Percentiles rank a stretch among this genome's conserved stretches.
Conservation (phyloP, 2,113 vertebrate genomes). For the Equus quagga region DNA sequence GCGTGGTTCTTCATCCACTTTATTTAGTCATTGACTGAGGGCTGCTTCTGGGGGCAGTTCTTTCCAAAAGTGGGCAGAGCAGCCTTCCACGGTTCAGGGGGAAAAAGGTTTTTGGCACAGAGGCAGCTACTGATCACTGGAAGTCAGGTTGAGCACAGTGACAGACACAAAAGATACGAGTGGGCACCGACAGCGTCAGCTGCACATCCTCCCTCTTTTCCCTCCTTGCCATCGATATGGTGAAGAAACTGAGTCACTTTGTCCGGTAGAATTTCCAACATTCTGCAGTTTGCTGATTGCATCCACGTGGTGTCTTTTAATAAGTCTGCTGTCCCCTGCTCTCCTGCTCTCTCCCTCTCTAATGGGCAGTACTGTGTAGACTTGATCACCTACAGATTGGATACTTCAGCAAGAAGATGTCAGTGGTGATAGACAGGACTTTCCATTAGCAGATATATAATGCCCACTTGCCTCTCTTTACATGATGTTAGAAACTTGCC, state of each 20-base stretch:
- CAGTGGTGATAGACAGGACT: not conserved
- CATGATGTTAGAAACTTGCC: not conserved
- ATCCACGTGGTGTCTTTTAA: not conserved
- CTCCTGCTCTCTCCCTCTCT: not conserved
- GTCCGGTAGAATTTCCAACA: not conserved
- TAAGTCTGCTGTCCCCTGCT: not conserved
- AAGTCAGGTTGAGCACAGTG: not conserved
- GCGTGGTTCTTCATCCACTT: not conserved
- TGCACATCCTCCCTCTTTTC: not conserved
- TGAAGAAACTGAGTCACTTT: not conserved
- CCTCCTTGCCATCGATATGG: not conserved
- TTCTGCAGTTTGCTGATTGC: not conserved
- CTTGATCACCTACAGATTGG: not conserved
- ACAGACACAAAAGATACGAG: fast-evolving
- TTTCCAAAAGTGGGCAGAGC: not conserved
- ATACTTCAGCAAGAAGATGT: not conserved
- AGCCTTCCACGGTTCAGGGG: not conserved
- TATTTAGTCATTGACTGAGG: not conserved
- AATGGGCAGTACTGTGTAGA: not conserved
- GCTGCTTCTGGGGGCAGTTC: not conserved
- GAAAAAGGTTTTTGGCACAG: not conserved
- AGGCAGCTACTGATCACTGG: not conserved
- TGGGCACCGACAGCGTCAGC: not conserved
- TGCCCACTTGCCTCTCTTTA: not conserved
- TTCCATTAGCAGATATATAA: not conserved